These are phyloP conservation scores for Circus cinereus DNA, from an alignment of 2,797 vertebrate genomes.

Conservation along the genomic window DNA sequence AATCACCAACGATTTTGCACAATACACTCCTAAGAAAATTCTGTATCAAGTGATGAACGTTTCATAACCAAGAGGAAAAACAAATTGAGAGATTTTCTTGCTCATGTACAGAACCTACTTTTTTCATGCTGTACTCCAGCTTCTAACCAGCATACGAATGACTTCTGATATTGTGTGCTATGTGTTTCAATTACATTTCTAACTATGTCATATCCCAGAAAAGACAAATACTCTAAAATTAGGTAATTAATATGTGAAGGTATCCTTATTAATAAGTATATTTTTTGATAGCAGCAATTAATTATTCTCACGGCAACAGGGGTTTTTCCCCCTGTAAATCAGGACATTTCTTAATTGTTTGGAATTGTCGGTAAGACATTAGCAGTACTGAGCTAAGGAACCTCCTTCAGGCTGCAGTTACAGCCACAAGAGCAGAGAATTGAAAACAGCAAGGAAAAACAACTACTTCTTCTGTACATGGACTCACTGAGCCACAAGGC, in stretches of 20 bases:
- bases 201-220: not conserved
- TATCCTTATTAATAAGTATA: not conserved
- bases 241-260: constrained; percentile 7
- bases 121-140: not conserved
- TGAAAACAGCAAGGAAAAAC: constrained; percentile 18
- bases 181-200: constrained; percentile 23
- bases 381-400: constrained; percentile 6
- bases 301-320: constrained; percentile 31
- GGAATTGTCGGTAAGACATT: constrained; percentile 8
- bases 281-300: constrained; percentile 22
- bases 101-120: not conserved
- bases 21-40: not conserved
- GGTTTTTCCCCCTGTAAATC: constrained; percentile 6
- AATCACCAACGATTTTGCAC: not conserved
- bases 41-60: not conserved
- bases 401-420: constrained; percentile 14
- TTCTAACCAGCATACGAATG: not conserved
- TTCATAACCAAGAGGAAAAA: not conserved
- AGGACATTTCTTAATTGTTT: constrained; percentile 50
- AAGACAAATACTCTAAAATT: constrained; percentile 29
- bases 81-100: not conserved
- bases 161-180: not conserved
- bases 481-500: not conserved
- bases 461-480: not conserved
- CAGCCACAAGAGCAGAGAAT: not conserved